These are phyloP conservation scores for Orestias chungarensis DNA, from an alignment of 2,797 vertebrate genomes.

Conservation along the genomic window DNA sequence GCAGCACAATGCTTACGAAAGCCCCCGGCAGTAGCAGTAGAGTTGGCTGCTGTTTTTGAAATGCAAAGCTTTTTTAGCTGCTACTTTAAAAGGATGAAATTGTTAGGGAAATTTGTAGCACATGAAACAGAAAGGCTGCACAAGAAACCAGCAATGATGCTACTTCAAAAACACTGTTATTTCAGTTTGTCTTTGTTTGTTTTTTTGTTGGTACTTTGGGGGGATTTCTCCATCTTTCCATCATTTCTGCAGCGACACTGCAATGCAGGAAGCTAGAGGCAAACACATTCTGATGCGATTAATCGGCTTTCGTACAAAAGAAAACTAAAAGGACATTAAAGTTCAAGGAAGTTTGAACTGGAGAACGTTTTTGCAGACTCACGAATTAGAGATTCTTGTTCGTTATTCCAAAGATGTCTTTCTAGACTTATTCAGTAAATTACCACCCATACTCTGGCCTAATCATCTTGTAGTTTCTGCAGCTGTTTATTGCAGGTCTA, in stretches of 20 bases:
- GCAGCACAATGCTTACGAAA: slow-evolving; percentile 44
- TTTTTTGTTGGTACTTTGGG: slow-evolving; percentile 34
- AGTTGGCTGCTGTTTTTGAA: slow-evolving; percentile 49
- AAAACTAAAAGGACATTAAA: slow-evolving; percentile 42
- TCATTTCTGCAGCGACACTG: slow-evolving; percentile 71
- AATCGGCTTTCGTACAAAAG: slow-evolving; percentile 31
- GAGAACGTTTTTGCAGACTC: slow-evolving; percentile 17
- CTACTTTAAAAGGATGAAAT: slow-evolving; percentile 54
- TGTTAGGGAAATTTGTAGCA: slow-evolving; percentile 51
- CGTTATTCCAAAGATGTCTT: slow-evolving; percentile 28
- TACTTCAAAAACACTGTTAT: slow-evolving; percentile 54
- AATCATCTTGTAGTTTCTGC: slow-evolving; percentile 34
- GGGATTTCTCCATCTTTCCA: slow-evolving; percentile 16
- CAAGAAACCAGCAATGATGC: slow-evolving; percentile 60
- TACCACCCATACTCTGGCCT: slow-evolving; percentile 32
- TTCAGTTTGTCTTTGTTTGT: slow-evolving; percentile 40
- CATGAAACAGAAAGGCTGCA: slow-evolving; percentile 67
- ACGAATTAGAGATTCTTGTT: slow-evolving; percentile 17
- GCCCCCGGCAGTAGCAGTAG: slow-evolving; percentile 41
- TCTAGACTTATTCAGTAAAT: slow-evolving; percentile 26
- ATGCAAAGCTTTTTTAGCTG: slow-evolving; percentile 62
- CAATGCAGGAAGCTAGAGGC: slow-evolving; percentile 55
- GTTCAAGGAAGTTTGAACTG: slow-evolving; percentile 15
- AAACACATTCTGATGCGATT: slow-evolving; percentile 65
- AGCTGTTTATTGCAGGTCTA: slow-evolving; percentile 60